These are phyloP conservation scores for Acyrthosiphon pisum DNA, from an alignment of 1,140 invertebrate species.

Conservation along the genomic window DNA sequence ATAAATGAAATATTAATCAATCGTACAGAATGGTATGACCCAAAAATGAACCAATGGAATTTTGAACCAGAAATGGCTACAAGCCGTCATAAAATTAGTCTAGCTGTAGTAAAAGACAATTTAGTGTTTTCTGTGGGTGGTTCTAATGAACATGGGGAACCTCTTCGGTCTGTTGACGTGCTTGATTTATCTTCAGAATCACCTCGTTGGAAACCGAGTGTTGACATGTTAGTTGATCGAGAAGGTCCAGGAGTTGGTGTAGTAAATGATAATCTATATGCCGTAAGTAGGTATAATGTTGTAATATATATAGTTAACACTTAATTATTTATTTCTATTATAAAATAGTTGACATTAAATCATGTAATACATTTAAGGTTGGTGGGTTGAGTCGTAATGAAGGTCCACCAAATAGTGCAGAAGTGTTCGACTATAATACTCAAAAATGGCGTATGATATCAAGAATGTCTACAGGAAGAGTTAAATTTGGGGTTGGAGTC, in stretches of 20 bases:
- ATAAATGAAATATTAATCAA: too few relatives aligned
- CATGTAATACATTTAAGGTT: slow-evolving; percentile 64
- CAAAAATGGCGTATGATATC: slow-evolving; percentile 85
- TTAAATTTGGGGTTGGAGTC: slow-evolving; percentile 90
- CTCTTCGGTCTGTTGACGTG: slow-evolving; percentile 80
- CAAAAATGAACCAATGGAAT: too few relatives aligned
- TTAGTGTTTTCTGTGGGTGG: too few relatives aligned
- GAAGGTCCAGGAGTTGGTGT: slow-evolving; percentile 90
- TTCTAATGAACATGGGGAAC: too few relatives aligned
- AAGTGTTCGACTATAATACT: slow-evolving; percentile 67
- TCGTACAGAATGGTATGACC: too few relatives aligned
- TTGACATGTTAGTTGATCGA: slow-evolving; percentile 73
- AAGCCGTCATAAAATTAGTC: too few relatives aligned
- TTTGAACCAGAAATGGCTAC: too few relatives aligned
- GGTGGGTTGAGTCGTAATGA: slow-evolving; percentile 86
- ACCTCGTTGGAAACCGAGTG: slow-evolving; percentile 73
- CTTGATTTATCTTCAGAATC: slow-evolving; percentile 67
- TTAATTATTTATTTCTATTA: background rate
- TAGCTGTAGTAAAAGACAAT: too few relatives aligned
- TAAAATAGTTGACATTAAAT: slow-evolving; percentile 61
- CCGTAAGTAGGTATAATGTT: slow-evolving; percentile 69
- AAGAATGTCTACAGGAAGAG: slow-evolving; percentile 87
- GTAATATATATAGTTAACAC: too few relatives aligned
- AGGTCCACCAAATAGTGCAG: slow-evolving; percentile 85
- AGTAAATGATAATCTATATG: slow-evolving; percentile 86